These are phyloP conservation scores for Larimichthys polyactis DNA, from an alignment of 2,113 vertebrate species.

Conservation along the genomic window DNA sequence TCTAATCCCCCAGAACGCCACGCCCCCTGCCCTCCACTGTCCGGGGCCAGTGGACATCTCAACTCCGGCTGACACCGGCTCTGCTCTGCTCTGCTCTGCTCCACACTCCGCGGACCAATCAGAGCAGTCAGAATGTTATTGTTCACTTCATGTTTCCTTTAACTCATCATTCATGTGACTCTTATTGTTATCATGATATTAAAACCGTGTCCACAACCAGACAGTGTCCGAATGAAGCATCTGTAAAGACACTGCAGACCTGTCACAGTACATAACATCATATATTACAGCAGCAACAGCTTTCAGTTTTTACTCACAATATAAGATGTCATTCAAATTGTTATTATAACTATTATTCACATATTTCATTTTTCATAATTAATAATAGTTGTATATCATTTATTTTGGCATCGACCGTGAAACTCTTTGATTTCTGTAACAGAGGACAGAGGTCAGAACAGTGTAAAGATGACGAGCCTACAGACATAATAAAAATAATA, in stretches of 20 bases:
- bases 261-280: too few species aligned
- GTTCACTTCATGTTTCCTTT: background rate
- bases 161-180: too few species aligned
- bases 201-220: too few species aligned
- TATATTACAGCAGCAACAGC: background rate
- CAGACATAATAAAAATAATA: too few species aligned
- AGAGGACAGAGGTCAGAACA: too few species aligned
- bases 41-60: conserved; percentile 1
- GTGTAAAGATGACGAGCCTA: too few species aligned
- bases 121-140: background rate
- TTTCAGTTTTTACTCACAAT: background rate
- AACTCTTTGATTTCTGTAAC: too few species aligned
- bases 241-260: too few species aligned
- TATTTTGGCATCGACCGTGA: background rate
- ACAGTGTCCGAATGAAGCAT: too few species aligned
- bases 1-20: conserved; percentile 40
- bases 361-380: background rate
- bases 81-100: too few species aligned
- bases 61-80: conserved; percentile 11
- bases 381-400: background rate
- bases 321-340: background rate
- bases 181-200: too few species aligned
- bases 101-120: background rate
- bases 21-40: conserved; percentile 50
- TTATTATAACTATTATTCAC: too few species aligned